A percentile compares a stretch with the other conserved stretches of the same genome.
Evolutionary conservation across 2,797 vertebrate genomes (phyloP).

Genomic region (Enteromius anoplus): DNA sequence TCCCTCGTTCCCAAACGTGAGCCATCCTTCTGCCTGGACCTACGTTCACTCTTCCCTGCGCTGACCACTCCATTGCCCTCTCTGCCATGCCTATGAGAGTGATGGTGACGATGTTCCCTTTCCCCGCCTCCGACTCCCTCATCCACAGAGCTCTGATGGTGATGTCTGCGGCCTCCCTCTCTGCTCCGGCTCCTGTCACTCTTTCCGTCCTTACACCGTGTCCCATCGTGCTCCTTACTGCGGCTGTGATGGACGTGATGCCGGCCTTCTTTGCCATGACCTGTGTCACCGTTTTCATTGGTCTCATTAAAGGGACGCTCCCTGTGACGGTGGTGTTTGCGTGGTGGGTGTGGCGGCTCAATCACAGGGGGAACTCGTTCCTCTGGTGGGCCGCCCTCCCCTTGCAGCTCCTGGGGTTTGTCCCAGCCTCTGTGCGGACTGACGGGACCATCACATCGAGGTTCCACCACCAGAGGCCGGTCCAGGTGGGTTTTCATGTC

Average conservation of each 20-base stretch:
- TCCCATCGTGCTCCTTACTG: slow-evolving; percentile 81
- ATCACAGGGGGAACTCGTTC: slow-evolving; percentile 53
- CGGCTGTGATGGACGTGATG: slow-evolving; percentile 83
- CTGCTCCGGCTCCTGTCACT: slow-evolving; percentile 75
- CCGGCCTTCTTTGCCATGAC: slow-evolving; percentile 72
- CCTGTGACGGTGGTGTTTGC: slow-evolving; percentile 79
- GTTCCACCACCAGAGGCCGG: slow-evolving; percentile 89
- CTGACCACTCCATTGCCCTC: slow-evolving; percentile 82
- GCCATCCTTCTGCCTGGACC: slow-evolving; percentile 81
- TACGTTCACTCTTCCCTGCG: slow-evolving; percentile 72
- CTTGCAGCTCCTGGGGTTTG: slow-evolving; percentile 58
- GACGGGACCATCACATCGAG: slow-evolving; percentile 67
- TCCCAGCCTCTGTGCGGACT: slow-evolving; percentile 61
- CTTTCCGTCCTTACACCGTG: slow-evolving; percentile 69
- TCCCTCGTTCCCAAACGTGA: slow-evolving; percentile 75
- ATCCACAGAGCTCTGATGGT: slow-evolving; percentile 74
- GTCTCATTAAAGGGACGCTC: slow-evolving; percentile 72
- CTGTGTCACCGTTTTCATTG: slow-evolving; percentile 74
- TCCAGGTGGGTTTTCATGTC: slow-evolving; percentile 96
- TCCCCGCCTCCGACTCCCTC: slow-evolving; percentile 76
- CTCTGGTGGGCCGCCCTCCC: slow-evolving; percentile 47
- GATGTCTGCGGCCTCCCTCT: slow-evolving; percentile 75
- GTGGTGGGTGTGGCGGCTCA: slow-evolving; percentile 62
- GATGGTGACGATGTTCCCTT: slow-evolving; percentile 80
- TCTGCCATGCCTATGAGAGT: slow-evolving; percentile 78